Conservation (phyloP, 2,888 invertebrate genomes). For the Rhagonycha lutea region DNA sequence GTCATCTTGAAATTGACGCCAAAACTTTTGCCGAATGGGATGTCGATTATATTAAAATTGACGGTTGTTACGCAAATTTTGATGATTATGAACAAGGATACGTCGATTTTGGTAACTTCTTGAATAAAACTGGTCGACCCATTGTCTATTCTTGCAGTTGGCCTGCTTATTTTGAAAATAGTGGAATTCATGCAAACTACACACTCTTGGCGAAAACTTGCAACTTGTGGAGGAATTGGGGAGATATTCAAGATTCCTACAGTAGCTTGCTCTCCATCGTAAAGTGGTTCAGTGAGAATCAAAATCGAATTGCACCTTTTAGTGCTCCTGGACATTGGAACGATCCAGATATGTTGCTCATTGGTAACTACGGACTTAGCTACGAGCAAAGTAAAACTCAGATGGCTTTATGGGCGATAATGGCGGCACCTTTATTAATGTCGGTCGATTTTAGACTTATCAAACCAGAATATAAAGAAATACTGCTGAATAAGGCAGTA, state of each 20-base stretch:
- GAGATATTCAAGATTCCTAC: constrained; percentile 68
- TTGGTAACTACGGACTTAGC: constrained; percentile 64
- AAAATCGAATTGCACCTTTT: constrained; percentile 58
- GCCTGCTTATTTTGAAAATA: constrained; percentile 71
- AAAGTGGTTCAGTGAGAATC: constrained; percentile 64
- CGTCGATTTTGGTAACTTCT: constrained; percentile 64
- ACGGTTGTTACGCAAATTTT: constrained; percentile 68
- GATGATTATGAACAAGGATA: constrained; percentile 54
- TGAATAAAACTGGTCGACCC: constrained; percentile 71
- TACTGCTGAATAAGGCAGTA: constrained; percentile 62
- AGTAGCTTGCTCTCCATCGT: constrained; percentile 59
- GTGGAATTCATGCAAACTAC: constrained; percentile 61
- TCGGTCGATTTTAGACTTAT: constrained; percentile 66
- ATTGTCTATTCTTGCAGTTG: constrained; percentile 81
- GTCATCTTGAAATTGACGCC: constrained; percentile 65
- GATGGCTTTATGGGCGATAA: constrained; percentile 71
- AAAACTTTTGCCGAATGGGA: constrained; percentile 73
- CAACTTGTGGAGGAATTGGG: constrained; percentile 68
- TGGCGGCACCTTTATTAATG: constrained; percentile 70
- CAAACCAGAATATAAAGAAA: constrained; percentile 57
- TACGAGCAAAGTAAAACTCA: constrained; percentile 66
- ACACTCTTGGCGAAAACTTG: constrained; percentile 59
- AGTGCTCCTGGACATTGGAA: constrained; percentile 72
- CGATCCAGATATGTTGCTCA: constrained; percentile 68
- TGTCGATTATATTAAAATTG: constrained; percentile 76